phyloP scores from a whole-genome alignment of 2,113 vertebrate genomes.

The Pelvicachromis taeniatus region DNA sequence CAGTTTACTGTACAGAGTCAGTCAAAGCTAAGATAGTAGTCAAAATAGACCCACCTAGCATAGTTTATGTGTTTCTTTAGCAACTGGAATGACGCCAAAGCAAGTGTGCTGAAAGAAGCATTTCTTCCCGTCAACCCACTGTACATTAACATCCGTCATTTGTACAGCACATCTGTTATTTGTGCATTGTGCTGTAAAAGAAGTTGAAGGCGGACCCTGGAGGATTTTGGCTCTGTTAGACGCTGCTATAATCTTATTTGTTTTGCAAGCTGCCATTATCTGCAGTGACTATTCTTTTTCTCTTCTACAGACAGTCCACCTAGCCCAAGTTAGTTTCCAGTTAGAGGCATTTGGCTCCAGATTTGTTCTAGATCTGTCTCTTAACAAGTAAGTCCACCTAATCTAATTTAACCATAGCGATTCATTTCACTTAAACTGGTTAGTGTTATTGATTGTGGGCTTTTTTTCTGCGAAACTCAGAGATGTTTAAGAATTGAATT shows the following conservation, averaged over 20 bases:
- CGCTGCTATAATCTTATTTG: neutral
- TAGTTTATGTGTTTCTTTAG: neutral
- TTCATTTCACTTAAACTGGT: neutral
- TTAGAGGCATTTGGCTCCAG: slow-evolving; percentile 91
- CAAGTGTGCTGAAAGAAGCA: neutral
- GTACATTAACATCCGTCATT: slow-evolving; percentile 24
- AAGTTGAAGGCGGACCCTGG: neutral
- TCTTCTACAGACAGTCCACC: slow-evolving; percentile 82
- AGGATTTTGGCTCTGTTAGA: neutral
- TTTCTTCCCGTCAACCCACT: neutral
- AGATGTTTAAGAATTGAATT: neutral
- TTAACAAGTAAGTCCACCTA: slow-evolving; percentile 90
- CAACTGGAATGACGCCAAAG: neutral
- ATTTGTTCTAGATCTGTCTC: slow-evolving; percentile 90
- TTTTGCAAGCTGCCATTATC: neutral
- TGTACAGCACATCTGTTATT: neutral
- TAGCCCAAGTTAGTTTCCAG: slow-evolving; percentile 94
- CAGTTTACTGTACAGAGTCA: neutral
- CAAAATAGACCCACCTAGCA: neutral
- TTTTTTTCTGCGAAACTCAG: neutral
- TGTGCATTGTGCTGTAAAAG: neutral
- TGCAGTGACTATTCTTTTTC: neutral
- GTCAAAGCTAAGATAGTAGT: neutral
- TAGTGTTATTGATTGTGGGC: neutral
- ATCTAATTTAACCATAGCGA: neutral